These are phyloP conservation scores for Micropoecilia bifurca DNA, from an alignment of 2,797 vertebrate genomes.

Conservation along the genomic window DNA sequence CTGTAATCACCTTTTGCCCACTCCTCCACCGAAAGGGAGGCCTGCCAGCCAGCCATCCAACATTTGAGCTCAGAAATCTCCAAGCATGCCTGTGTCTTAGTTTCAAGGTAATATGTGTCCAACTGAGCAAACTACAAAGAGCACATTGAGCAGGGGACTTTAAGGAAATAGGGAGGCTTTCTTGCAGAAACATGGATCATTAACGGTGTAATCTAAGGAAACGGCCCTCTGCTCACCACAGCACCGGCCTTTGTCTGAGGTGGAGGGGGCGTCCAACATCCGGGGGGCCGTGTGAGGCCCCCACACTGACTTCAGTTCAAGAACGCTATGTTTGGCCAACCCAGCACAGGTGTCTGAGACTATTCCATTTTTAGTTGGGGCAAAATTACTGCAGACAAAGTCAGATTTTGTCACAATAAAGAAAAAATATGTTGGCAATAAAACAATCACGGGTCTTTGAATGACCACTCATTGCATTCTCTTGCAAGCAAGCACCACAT, in stretches of 20 bases:
- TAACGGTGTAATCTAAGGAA: constrained; percentile 46
- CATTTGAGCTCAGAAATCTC: constrained; percentile 41
- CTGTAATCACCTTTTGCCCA: constrained; percentile 57
- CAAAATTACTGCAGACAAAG: no score
- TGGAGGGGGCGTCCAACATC: background rate
- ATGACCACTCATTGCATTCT: no score
- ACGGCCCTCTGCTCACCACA: constrained; percentile 14
- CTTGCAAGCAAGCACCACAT: no score
- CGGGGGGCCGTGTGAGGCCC: no score
- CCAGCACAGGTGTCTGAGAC: no score
- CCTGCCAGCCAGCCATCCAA: constrained; percentile 27
- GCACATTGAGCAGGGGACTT: constrained; percentile 53
- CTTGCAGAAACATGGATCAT: constrained; percentile 42
- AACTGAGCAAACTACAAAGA: constrained; percentile 52
- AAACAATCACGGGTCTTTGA: no score
- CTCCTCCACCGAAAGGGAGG: constrained; percentile 8
- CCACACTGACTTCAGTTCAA: no score
- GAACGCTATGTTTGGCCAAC: no score
- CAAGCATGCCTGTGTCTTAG: constrained; percentile 39
- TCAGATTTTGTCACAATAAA: no score
- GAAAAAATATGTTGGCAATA: no score
- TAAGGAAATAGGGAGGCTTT: constrained; percentile 43
- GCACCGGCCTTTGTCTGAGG: background rate
- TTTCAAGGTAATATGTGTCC: constrained; percentile 51
- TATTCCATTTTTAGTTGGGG: no score